These are phyloP conservation scores for Gadus chalcogrammus DNA, from an alignment of 2,113 vertebrate genomes.

Conservation along the genomic window DNA sequence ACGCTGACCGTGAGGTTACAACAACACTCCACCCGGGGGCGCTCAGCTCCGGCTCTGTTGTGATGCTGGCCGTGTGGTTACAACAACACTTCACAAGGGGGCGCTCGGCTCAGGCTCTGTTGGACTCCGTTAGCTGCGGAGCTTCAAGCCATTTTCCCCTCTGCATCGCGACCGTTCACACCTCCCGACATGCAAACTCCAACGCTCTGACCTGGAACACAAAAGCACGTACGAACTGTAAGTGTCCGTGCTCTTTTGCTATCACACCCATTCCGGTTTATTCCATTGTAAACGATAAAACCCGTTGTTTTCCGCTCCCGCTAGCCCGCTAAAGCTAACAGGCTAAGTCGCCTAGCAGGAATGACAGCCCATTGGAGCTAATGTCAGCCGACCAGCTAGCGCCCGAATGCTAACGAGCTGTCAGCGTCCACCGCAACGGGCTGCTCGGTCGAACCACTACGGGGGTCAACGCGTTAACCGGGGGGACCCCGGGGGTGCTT, in stretches of 20 bases:
- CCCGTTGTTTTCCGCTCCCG: not conserved
- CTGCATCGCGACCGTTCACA: not conserved
- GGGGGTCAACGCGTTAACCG: not conserved
- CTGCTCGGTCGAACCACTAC: not conserved
- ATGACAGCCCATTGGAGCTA: not conserved
- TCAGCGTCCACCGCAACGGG: too few relatives aligned
- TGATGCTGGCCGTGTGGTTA: not conserved
- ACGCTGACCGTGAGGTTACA: not conserved
- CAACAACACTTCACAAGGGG: slow-evolving; percentile 19
- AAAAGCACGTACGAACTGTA: not conserved
- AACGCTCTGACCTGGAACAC: not conserved
- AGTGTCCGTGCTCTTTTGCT: not conserved
- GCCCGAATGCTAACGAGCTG: slow-evolving; percentile 20
- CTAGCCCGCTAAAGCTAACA: not conserved
- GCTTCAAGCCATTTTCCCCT: not conserved
- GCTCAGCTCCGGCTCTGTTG: slow-evolving; percentile 29
- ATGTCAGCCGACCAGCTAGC: slow-evolving; percentile 32
- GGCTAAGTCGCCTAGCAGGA: not conserved
- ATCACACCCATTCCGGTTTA: not conserved
- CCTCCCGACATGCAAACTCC: not conserved
- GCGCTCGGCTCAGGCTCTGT: slow-evolving; percentile 57
- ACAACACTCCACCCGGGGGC: not conserved
- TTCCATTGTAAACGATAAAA: not conserved
- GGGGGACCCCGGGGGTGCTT: not conserved
- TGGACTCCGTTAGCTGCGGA: slow-evolving; percentile 53